Base-by-base conservation (phyloP, 2,888 invertebrate genomes). In the Cheiracanthium punctorium region DNA sequence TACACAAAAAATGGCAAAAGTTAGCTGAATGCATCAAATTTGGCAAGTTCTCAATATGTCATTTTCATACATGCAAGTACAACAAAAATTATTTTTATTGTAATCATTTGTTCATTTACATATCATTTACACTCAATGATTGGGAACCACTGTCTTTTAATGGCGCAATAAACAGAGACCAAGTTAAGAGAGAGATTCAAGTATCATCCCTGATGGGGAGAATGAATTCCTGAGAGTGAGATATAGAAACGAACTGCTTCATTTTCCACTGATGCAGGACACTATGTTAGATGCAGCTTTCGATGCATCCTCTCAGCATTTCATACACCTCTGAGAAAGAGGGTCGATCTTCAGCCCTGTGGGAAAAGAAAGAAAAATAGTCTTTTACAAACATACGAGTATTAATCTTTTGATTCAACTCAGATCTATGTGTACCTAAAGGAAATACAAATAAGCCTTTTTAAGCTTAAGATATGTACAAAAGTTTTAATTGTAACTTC, bases 291-390 rank as follows among this genome's bases (percentile, higher is more conserved):
- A 33, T 67, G 37, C 72, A 76, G 76, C 52, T 28, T 72, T 77
- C 82, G 1, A 82, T 52, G 48, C 80, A 72, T 29, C 29, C 37
- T 48, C 71, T 72, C 69, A 88, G 72, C 71, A 84, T 58, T 14
- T 87, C 77, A 29, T 76, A 80, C 7, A 88, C 74, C 41, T 87
- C 87, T 7, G 73, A 28, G n/a, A 88, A 88, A 14, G 80, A 70
- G 12, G 88, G 88, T 41, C 88, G 70, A 32, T 87, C 87, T 77
- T 88, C 88, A 30, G 87, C 65, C 52, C 88, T 88, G 20, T 1
- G 70, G 30, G 1, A 70, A 29, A 32, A 69, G 12, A 32, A 30
- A 69, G n/a, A 69, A 69, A 20, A 24, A 64, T 5, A 28, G n/a
- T n/a, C n/a, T n/a, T n/a, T n/a, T n/a, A n/a, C n/a, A n/a, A n/a